Percentiles rank a stretch among this genome's conserved stretches.
phyloP scores from a whole-genome alignment of 1,140 invertebrate species.

The Papilio machaon region DNA sequence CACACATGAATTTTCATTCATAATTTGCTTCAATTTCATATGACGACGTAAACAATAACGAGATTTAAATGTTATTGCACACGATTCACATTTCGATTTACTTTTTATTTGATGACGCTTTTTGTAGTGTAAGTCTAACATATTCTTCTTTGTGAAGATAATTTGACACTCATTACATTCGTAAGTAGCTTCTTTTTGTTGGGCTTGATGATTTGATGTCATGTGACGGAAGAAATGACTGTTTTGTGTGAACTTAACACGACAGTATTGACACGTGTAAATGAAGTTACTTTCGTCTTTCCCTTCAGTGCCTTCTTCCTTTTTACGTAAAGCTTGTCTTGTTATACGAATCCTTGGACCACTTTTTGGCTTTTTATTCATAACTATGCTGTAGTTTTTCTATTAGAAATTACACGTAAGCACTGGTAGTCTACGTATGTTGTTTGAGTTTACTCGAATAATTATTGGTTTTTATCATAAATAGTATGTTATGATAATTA shows the following conservation, averaged over 20 bases:
- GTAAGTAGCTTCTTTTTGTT: conserved; percentile 67
- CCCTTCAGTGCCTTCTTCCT: conserved; percentile 50
- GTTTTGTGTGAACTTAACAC: conserved; percentile 73
- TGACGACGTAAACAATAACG: conserved; percentile 72
- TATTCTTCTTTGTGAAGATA: conserved; percentile 70
- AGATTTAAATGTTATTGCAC: conserved; percentile 74
- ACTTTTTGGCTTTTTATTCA: conserved; percentile 76
- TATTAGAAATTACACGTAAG: conserved; percentile 32
- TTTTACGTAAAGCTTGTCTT: conserved; percentile 51
- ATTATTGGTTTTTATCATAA: conserved; percentile 12
- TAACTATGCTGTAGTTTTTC: conserved; percentile 50
- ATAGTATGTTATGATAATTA: conserved; percentile 5
- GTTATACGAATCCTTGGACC: conserved; percentile 73
- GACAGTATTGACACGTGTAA: conserved; percentile 75
- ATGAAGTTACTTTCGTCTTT: conserved; percentile 63
- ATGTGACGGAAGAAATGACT: conserved; percentile 76
- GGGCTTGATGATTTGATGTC: conserved; percentile 68
- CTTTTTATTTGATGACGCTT: conserved; percentile 69
- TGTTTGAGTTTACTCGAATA: neutral
- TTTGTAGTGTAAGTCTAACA: conserved; percentile 69
- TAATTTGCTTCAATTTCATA: conserved; percentile 67
- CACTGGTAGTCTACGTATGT: neutral
- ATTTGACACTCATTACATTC: conserved; percentile 75
- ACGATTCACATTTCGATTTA: conserved; percentile 71
- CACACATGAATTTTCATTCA: conserved; percentile 70